Evolutionary conservation across 2,113 vertebrate species (phyloP).

Genomic region (Carettochelys insculpta): DNA sequence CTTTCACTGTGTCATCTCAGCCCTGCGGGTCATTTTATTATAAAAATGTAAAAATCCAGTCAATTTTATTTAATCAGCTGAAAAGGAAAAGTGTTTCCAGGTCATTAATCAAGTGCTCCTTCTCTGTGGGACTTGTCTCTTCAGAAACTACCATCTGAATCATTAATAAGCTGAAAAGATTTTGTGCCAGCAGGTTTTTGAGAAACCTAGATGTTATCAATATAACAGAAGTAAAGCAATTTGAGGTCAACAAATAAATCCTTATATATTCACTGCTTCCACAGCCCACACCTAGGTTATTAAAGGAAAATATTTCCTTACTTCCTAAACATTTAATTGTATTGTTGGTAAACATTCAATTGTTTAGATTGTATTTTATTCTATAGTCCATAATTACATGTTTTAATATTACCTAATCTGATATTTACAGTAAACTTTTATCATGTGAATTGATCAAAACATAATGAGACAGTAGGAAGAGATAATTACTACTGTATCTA

Average conservation of each 20-base stretch:
- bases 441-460: conserved; percentile 83
- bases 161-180: conserved; percentile 86
- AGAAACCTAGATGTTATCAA: conserved; percentile 80
- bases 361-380: conserved; percentile 77
- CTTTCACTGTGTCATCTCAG: conserved; percentile 89
- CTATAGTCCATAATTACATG: conserved; percentile 81
- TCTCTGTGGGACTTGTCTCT: conserved; percentile 88
- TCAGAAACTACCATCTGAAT: conserved; percentile 87
- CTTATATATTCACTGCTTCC: conserved; percentile 60
- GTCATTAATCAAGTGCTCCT: conserved; percentile 93
- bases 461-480: conserved; percentile 80
- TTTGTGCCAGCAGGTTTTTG: conserved; percentile 79
- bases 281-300: conserved; percentile 50
- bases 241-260: conserved; percentile 79
- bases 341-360: conserved; percentile 63
- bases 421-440: conserved; percentile 84
- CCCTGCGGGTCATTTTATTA: conserved; percentile 93
- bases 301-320: conserved; percentile 68
- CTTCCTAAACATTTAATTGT: conserved; percentile 71
- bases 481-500: conserved; percentile 80
- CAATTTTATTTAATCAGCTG: conserved; percentile 98
- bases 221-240: conserved; percentile 82
- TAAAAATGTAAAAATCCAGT: conserved; percentile 96
- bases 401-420: conserved; percentile 79
- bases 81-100: conserved; percentile 96